Evolutionary conservation across 2,797 vertebrate species (phyloP).

Genomic region (Lateolabrax maculatus): DNA sequence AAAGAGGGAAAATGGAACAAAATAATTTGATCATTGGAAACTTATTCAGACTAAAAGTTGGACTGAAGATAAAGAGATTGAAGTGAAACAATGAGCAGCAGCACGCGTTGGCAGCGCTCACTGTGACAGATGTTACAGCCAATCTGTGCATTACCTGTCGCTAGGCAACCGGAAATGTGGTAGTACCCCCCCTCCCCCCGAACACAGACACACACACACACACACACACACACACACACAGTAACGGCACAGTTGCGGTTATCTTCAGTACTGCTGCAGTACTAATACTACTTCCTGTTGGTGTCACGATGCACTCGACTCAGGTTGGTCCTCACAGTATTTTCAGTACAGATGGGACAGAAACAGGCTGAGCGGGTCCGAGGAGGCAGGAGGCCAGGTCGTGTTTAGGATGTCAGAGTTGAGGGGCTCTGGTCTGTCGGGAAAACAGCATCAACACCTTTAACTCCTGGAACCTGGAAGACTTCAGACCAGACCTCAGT

Average conservation of each 20-base stretch:
- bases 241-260: slow-evolving; percentile 4
- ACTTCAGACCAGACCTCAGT: no score
- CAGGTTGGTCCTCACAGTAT: no score
- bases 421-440: no score
- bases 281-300: slow-evolving; percentile 2
- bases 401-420: no score
- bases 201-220: neutral
- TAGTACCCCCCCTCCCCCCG: neutral
- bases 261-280: neutral
- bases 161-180: slow-evolving; percentile 50
- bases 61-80: neutral
- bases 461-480: no score
- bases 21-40: no score
- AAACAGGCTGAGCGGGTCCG: no score
- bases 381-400: no score
- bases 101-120: slow-evolving; percentile 25
- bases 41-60: no score
- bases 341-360: no score
- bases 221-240: slow-evolving; percentile 2
- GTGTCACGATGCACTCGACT: neutral
- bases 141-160: slow-evolving; percentile 55
- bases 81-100: neutral
- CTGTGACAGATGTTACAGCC: slow-evolving; percentile 54
- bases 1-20: no score
- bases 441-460: no score